Conservation (phyloP, 2,113 vertebrate genomes). For the Istiophorus platypterus region DNA sequence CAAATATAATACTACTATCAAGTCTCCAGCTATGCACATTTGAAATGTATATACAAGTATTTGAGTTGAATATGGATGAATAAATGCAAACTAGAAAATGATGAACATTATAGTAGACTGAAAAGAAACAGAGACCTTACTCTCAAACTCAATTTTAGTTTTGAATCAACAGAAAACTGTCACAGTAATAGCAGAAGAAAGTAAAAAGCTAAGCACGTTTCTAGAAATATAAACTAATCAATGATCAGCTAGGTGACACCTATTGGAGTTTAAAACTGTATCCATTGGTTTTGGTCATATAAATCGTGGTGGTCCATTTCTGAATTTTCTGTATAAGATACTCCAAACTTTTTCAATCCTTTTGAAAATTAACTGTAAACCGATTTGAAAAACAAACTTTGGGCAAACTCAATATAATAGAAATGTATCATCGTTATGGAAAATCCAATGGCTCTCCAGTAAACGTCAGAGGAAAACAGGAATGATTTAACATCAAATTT, state of each 20-base stretch:
- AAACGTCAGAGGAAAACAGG: neutral
- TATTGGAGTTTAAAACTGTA: neutral
- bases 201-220: neutral
- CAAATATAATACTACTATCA: neutral
- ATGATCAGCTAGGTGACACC: neutral
- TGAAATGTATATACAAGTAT: neutral
- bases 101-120: neutral
- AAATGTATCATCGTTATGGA: slow-evolving; percentile 2
- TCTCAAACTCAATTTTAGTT: neutral
- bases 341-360: neutral
- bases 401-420: neutral
- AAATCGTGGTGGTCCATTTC: neutral
- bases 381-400: neutral
- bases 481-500: neutral
- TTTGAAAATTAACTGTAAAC: neutral
- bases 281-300: neutral
- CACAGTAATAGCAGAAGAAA: neutral
- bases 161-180: neutral
- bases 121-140: neutral
- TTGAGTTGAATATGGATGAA: neutral
- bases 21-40: neutral
- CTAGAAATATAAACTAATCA: neutral
- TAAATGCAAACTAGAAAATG: neutral
- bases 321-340: neutral
- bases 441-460: neutral